Evolutionary conservation across 64 coral and sea anemone genomes (phyloP).

Genomic region (Stylophora pistillata): DNA sequence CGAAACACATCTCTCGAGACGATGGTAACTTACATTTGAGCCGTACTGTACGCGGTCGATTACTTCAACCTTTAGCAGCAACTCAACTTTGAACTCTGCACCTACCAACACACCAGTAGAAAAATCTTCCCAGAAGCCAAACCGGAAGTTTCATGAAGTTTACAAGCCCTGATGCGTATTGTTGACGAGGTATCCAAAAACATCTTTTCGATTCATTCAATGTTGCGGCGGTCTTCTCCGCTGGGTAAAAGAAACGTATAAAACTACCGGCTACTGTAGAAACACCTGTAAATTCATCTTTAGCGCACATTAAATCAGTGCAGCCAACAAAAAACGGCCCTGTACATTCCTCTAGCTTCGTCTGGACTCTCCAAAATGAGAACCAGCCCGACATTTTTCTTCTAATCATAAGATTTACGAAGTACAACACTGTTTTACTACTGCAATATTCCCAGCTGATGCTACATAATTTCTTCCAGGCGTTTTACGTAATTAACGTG

Average conservation of each 20-base stretch:
- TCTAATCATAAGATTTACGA: background rate
- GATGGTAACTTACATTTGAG: too few relatives aligned
- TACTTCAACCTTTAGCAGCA: too few relatives aligned
- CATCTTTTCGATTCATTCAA: slow-evolving; percentile 7
- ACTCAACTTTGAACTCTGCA: too few relatives aligned
- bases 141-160: slow-evolving; percentile 60
- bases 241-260: slow-evolving; percentile 72
- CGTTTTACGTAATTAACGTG: background rate
- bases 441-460: background rate
- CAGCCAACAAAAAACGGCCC: slow-evolving; percentile 76
- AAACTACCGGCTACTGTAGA: slow-evolving; percentile 36
- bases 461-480: background rate
- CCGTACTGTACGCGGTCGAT: background rate
- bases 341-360: slow-evolving; percentile 45
- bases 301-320: slow-evolving; percentile 74
- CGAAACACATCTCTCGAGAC: too few relatives aligned
- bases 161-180: slow-evolving; percentile 65
- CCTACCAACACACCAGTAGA: slow-evolving; percentile 76
- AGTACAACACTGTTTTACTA: too few relatives aligned
- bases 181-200: slow-evolving; percentile 61
- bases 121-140: slow-evolving; percentile 55
- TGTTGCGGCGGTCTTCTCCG: background rate
- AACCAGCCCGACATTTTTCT: slow-evolving; percentile 75
- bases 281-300: background rate
- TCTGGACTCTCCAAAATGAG: slow-evolving; percentile 62